Evolutionary conservation across 2,888 invertebrate genomes (phyloP), one percentile per base, ranked within the genome.

Genomic region (Nomada goodeniana): DNA sequence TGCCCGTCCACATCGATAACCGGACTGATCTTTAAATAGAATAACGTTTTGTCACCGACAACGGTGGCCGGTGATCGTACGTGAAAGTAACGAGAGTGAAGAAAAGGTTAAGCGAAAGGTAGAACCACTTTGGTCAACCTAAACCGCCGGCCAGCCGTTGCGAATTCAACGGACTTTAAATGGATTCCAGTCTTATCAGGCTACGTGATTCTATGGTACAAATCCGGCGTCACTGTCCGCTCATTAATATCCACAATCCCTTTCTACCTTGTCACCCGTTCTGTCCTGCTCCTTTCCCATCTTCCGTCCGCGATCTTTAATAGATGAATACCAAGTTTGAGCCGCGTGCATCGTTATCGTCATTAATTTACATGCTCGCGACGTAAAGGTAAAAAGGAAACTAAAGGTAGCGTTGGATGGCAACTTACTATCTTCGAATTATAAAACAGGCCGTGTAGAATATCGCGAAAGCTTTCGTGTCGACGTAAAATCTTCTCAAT

Each of bases 21-120:
- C 73, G 74, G 73, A 83, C 73, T 77, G 88, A 88, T 85, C 76
- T 82, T 85, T 87, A 88, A 88, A 87, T 87, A 87, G 86, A 84
- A 89, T 74, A 80, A 59, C 68, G 70, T 84, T 87, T 89, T 84
- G 84, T 84, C 89, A 82, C 71, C 78, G 79, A 36, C 65, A 61
- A 68, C 80, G 79, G 78, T 75, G 80, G 75, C 86, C 84, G 68
- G 78, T 61, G 77, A 83, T 83, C 80, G 82, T 80, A 72, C 65
- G 87, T 86, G 89, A 87, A 89, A 88, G 88, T 84, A 81, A 82
- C 75, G 68, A 68, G 79, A 74, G 81, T 67, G 77, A 78, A 83
- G 75, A 73, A 87, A 89, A 87, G 87, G 87, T 87, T 87, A 87
- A 85, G 85, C 86, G 82, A 86, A 87, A 83, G 89, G 77, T 80